Evolutionary conservation across 2,888 invertebrate genomes (phyloP).

Genomic region (Megalurothrips usitatus): DNA sequence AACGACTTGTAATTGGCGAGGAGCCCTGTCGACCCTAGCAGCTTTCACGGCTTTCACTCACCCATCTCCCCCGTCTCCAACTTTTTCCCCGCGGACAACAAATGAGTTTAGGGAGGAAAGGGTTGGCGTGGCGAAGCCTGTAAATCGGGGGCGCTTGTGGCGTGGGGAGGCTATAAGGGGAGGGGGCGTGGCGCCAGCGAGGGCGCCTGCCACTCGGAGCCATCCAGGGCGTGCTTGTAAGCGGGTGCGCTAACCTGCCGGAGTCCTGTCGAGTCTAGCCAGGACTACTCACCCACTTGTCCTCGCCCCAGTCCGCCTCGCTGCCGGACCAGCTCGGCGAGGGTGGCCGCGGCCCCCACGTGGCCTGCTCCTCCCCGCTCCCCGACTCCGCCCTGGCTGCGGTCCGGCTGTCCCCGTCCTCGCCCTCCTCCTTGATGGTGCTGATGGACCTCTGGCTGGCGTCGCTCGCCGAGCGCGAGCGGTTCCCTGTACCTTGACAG

Average conservation of each 20-base stretch:
- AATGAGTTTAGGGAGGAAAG: no score
- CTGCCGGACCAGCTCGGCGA: slow-evolving; percentile 82
- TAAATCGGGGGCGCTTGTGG: no score
- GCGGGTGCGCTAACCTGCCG: no score
- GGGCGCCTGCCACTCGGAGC: background rate
- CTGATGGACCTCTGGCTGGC: background rate
- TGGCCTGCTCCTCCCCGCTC: slow-evolving; percentile 33
- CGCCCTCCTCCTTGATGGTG: background rate
- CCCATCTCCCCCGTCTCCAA: no score
- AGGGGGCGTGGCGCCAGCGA: no score
- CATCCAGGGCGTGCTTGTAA: no score
- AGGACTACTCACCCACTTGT: slow-evolving; percentile 14
- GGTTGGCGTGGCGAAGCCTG: no score
- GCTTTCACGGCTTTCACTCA: no score
- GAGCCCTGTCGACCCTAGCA: no score
- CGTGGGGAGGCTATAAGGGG: no score
- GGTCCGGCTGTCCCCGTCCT: slow-evolving; percentile 41
- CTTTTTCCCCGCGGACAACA: no score
- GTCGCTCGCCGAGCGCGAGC: background rate
- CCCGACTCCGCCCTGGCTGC: slow-evolving; percentile 47
- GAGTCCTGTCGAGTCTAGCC: no score
- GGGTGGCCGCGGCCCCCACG: slow-evolving; percentile 34
- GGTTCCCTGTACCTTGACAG: background rate
- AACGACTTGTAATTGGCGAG: background rate
- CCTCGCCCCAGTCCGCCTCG: slow-evolving; percentile 47